Conservation (phyloP, 2,113 vertebrate species). For the Lathamus discolor region DNA sequence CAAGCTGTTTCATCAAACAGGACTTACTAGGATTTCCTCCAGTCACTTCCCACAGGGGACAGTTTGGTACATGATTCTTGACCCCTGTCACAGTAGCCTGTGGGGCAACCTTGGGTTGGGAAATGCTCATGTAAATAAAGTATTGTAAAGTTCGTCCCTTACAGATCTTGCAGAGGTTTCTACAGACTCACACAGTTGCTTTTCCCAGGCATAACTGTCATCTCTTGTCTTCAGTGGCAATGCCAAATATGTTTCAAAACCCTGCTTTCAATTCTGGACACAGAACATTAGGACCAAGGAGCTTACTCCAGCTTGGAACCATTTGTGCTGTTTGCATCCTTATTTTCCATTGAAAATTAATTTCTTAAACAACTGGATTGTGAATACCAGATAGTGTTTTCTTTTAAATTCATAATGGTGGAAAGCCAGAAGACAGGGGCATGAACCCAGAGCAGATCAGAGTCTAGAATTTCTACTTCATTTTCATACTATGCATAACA, state of each 20-base stretch:
- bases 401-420: not conserved
- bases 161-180: not conserved
- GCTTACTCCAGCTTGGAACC: not conserved
- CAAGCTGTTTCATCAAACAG: not conserved
- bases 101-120: rapidly evolving
- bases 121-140: not conserved
- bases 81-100: not conserved
- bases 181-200: not conserved
- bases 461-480: conserved; percentile 21
- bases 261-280: not conserved
- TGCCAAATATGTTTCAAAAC: not conserved
- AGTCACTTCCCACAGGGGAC: rapidly evolving
- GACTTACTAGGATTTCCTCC: not conserved
- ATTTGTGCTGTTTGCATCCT: not conserved
- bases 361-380: not conserved
- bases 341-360: not conserved
- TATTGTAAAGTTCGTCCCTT: not conserved
- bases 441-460: not conserved
- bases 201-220: not conserved
- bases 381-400: not conserved
- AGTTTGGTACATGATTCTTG: not conserved
- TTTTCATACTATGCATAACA: conserved; percentile 36
- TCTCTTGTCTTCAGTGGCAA: not conserved
- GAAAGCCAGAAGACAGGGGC: not conserved
- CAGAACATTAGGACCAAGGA: not conserved